Evolutionary conservation across 2,113 vertebrate genomes (phyloP), one percentile per base, ranked within the genome.

Genomic region (Lophura nycthemera): DNA sequence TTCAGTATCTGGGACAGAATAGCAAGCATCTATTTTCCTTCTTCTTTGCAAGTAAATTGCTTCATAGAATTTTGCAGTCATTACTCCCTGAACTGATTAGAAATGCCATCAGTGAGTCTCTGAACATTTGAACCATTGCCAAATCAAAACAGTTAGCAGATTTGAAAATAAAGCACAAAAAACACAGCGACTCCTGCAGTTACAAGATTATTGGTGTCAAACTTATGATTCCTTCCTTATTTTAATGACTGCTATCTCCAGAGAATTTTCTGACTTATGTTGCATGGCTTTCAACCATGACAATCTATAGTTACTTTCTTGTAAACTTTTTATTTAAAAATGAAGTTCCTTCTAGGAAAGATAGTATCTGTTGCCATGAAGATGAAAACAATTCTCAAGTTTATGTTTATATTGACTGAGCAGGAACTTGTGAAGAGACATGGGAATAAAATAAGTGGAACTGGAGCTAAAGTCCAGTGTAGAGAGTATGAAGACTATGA

Each of bases 151-250:
- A 69, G 38, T 88, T 81, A 71, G 67, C 74, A 60, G 60, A 80
- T 92, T 86, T 88, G 72, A 93, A 93, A 88, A 92, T 86, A 81
- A 88, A 90, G 65, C 61, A 88, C 65, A 86, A 88, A 96, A 92
- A 78, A 74, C 64, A 63, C 42, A 32, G 42, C 74, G 61, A 29
- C 30, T 92, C n/a, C 30, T 77, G 47, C 70, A 78, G 69, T 90
- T 85, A 75, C 15, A 77, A 79, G 54, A 84, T 93, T 78, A 45
- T 13, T 81, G 61, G 61, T 90, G 65, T 88, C 65, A 83, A 86
- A 88, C 42, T 67, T 88, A 16, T 21, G 45, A 18, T 14, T 71
- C 83, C 89, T 92, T 80, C 56, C 38, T 74, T 72, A 29, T n/a
- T 86, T 30, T 81, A 75, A 81, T 86, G 15, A 43, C 74, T 89